Base-by-base conservation (phyloP, 2,113 vertebrate species). In the Lepisosteus oculatus region DNA sequence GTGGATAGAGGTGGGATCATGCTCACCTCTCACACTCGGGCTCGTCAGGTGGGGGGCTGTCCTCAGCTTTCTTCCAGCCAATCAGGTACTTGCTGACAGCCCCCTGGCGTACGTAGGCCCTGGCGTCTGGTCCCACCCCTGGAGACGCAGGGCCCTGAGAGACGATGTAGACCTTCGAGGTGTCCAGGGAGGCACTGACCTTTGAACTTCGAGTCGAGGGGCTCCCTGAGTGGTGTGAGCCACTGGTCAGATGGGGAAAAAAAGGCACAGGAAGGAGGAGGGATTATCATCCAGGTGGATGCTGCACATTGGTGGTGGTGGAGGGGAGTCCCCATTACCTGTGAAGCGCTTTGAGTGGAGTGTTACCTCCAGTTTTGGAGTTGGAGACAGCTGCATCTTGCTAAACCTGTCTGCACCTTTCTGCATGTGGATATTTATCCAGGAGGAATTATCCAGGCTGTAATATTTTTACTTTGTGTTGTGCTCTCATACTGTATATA, bases 211-310 rank as follows among this genome's bases (percentile, higher is more conserved):
- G 94, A 47, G 93, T 85, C 1, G 94, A 92, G 3, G 95, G 94
- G 83, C 96, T 98, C 86, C 93, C 94, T 70, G 94, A 95, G 81
- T 95, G 97, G 80, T 94, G 95, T 6, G 95, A 98, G 47, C 96
- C 96, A 80, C 95, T 97, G 86, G 71, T 81, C 84, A 76, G 72
- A 81, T 81, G 74, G 69, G 63, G 9, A 14, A 65, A 84, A 65
- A 45, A 11, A 55, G 42, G 73, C 63, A 11, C 14, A 44, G 55
- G 13, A 44, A 13, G 9, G 7, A 43, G 14, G 43, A 11, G 55
- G 42, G 11, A 65, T 51, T 51, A 51, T 9, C 9, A 9, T 29
- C 29, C 29, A 29, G 29, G 2, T 1, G 29, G 29, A 29, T 29
- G 29, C 29, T 29, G 29, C 29, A 29, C 29, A 29, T 29, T 29